These are phyloP conservation scores for Eretmocerus hayati DNA, from an alignment of 2,888 invertebrate species.

Conservation along the genomic window DNA sequence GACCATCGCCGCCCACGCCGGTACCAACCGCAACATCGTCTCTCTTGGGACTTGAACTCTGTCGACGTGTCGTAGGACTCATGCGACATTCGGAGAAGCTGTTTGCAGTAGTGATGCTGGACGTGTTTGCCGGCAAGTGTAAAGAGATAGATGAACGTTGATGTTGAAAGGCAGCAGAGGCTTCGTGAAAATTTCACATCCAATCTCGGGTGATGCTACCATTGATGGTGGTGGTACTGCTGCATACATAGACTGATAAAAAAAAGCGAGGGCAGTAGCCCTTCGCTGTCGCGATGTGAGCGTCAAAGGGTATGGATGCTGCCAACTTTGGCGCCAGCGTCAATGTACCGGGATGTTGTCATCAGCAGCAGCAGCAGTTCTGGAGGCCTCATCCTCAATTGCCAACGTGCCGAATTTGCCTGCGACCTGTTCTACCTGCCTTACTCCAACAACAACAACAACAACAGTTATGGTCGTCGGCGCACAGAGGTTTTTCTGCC, in stretches of 20 bases:
- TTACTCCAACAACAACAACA: conserved; percentile 25
- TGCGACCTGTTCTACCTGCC: conserved; percentile 35
- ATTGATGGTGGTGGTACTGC: background rate
- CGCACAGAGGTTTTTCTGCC: conserved; percentile 9
- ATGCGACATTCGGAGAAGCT: too few species aligned
- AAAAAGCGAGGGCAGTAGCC: background rate
- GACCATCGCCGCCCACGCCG: too few species aligned
- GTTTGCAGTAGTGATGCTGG: too few species aligned
- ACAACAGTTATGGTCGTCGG: background rate
- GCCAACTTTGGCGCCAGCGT: conserved; percentile 28
- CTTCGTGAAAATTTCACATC: conserved; percentile 12
- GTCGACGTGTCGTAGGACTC: too few species aligned
- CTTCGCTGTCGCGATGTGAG: conserved; percentile 35
- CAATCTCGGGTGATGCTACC: background rate
- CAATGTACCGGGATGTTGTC: conserved; percentile 33
- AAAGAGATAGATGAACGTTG: too few species aligned
- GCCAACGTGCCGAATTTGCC: conserved; percentile 37
- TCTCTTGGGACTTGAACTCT: too few species aligned
- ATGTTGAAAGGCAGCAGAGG: too few species aligned
- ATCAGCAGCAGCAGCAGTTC: conserved; percentile 40
- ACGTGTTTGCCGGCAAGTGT: too few species aligned
- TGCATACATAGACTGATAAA: background rate
- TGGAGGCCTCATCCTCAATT: conserved; percentile 10
- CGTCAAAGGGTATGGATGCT: conserved; percentile 44
- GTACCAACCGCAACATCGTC: too few species aligned